phyloP scores from a whole-genome alignment of 2,888 invertebrate genomes.

The Latrodectus elegans region DNA sequence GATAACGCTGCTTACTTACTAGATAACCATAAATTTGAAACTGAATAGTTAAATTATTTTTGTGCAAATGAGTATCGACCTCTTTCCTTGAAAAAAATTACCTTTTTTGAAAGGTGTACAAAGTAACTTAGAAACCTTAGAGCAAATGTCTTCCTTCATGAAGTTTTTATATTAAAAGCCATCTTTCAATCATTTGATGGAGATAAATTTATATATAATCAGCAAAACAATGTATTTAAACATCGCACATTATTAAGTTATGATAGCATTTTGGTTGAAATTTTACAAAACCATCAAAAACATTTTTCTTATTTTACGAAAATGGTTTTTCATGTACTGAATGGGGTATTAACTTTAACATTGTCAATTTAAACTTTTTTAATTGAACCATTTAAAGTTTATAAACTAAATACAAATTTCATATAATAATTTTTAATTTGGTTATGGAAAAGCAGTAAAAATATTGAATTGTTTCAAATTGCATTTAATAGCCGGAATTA shows the following conservation, averaged over 20 bases:
- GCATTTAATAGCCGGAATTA: too few species aligned
- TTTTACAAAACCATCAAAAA: background rate
- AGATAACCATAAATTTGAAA: constrained; percentile 31
- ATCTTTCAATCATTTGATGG: constrained; percentile 20
- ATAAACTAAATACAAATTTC: too few species aligned
- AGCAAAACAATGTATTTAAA: background rate
- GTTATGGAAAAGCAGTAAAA: too few species aligned
- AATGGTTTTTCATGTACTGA: background rate
- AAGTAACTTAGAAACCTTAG: constrained; percentile 57
- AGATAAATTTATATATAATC: background rate
- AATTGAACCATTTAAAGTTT: too few species aligned
- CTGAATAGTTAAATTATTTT: constrained; percentile 55
- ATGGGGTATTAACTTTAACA: background rate
- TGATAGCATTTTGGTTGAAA: background rate
- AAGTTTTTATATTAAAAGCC: constrained; percentile 20
- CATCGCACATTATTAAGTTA: background rate
- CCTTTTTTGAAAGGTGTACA: constrained; percentile 42
- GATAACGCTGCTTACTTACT: constrained; percentile 39
- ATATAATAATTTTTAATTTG: too few species aligned
- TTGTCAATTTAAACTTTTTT: background rate
- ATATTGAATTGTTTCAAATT: too few species aligned
- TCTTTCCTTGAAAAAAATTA: constrained; percentile 33
- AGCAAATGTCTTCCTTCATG: constrained; percentile 59
- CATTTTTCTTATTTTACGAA: constrained; percentile 3
- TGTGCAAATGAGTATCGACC: constrained; percentile 51